These are phyloP conservation scores for Zygothrica quintamaculata DNA, from an alignment of 2,888 invertebrate genomes.

Conservation along the genomic window DNA sequence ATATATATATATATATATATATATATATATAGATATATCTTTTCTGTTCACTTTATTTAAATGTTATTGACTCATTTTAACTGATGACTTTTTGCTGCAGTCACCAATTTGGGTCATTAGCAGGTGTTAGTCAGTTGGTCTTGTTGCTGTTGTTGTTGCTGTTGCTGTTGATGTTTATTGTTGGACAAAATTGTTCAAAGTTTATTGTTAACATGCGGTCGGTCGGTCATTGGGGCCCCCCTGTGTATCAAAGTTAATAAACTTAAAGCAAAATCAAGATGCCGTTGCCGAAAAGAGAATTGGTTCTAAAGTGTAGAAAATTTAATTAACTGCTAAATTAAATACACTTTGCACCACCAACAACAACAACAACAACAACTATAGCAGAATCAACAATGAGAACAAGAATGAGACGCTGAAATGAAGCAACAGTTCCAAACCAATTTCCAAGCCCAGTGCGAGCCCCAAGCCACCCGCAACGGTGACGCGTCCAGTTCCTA, in stretches of 20 bases:
- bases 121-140: constrained; percentile 57
- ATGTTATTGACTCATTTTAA: constrained; percentile 37
- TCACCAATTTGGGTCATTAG: constrained; percentile 72
- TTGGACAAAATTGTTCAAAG: not conserved
- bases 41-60: constrained; percentile 8
- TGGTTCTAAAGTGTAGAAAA: constrained; percentile 62
- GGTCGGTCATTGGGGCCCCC: not conserved
- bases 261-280: constrained; percentile 12
- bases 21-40: constrained; percentile 31
- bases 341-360: constrained; percentile 64
- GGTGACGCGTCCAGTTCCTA: constrained; percentile 55
- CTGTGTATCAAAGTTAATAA: constrained; percentile 50
- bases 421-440: constrained; percentile 25
- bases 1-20: no score
- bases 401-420: constrained; percentile 14
- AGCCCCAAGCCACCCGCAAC: constrained; percentile 62
- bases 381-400: constrained; percentile 28
- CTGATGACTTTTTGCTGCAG: constrained; percentile 61
- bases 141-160: constrained; percentile 14
- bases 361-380: no score
- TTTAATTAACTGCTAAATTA: constrained; percentile 81
- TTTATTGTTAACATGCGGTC: constrained; percentile 6
- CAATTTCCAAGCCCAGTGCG: constrained; percentile 25
- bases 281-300: constrained; percentile 16
- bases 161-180: not conserved